Percentiles rank a stretch among this genome's conserved stretches.
phyloP scores from a whole-genome alignment of 2,888 invertebrate genomes.

The Folsomia manolachei region DNA sequence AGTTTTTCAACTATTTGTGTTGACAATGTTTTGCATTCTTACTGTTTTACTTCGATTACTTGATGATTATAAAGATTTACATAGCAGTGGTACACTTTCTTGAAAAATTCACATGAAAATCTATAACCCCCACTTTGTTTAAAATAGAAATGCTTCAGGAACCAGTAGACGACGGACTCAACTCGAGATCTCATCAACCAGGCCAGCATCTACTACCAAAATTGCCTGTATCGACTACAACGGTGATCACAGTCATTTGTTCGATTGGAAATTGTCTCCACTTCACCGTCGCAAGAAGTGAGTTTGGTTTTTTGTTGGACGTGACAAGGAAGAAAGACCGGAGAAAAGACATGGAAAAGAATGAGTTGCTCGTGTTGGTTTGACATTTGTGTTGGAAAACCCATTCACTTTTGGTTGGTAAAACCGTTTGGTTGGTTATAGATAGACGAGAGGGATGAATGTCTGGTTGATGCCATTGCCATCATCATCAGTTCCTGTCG shows the following conservation, averaged over 20 bases:
- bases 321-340: background rate
- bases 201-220: too few relatives aligned
- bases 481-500: conserved; percentile 20
- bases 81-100: too few relatives aligned
- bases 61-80: too few relatives aligned
- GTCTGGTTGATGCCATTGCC: background rate
- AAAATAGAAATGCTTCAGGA: too few relatives aligned
- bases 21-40: too few relatives aligned
- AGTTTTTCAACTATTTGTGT: too few relatives aligned
- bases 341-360: background rate
- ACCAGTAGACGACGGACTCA: too few relatives aligned
- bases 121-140: too few relatives aligned
- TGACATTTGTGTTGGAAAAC: background rate
- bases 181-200: too few relatives aligned
- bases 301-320: background rate
- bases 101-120: too few relatives aligned
- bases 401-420: background rate
- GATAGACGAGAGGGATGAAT: background rate
- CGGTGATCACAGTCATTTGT: background rate
- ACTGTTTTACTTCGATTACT: too few relatives aligned
- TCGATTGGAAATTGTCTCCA: background rate
- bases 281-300: background rate
- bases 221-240: background rate
- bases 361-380: background rate
- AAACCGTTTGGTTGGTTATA: background rate